These are phyloP conservation scores for Helicolenus hilgendorfi DNA, from an alignment of 2,797 vertebrate genomes.

Conservation along the genomic window DNA sequence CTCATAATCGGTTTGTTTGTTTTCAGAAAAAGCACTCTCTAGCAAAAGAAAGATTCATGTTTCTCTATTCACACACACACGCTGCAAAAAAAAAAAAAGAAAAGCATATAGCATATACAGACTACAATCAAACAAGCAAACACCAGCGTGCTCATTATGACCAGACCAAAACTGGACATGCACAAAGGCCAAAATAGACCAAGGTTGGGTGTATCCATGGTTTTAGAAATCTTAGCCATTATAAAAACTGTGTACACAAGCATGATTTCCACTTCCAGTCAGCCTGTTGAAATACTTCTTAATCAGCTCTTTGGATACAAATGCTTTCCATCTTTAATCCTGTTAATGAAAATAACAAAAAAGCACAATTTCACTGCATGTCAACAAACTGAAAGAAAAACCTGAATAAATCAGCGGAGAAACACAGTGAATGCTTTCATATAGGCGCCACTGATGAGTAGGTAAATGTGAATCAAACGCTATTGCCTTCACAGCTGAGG, in stretches of 20 bases:
- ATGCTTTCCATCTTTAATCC: background rate
- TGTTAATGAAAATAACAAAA: background rate
- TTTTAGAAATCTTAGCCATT: background rate
- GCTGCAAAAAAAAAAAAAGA: background rate
- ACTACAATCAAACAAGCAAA: background rate
- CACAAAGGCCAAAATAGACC: background rate
- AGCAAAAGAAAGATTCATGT: background rate
- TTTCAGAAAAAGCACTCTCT: background rate
- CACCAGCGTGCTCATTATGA: background rate
- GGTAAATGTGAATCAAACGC: background rate
- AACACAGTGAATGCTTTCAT: background rate
- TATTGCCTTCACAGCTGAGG: background rate
- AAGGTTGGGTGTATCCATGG: too few species aligned
- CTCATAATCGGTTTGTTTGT: background rate
- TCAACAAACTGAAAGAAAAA: background rate
- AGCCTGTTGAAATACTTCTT: background rate
- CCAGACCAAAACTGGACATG: background rate
- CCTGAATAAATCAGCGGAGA: background rate
- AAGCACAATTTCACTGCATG: background rate
- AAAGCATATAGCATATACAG: background rate
- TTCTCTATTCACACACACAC: background rate
- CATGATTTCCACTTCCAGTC: background rate
- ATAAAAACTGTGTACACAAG: background rate
- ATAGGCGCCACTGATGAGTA: background rate
- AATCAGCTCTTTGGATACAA: background rate